Evolutionary conservation across 1,140 invertebrate genomes (phyloP).

Genomic region (Drosophila seguyi): DNA sequence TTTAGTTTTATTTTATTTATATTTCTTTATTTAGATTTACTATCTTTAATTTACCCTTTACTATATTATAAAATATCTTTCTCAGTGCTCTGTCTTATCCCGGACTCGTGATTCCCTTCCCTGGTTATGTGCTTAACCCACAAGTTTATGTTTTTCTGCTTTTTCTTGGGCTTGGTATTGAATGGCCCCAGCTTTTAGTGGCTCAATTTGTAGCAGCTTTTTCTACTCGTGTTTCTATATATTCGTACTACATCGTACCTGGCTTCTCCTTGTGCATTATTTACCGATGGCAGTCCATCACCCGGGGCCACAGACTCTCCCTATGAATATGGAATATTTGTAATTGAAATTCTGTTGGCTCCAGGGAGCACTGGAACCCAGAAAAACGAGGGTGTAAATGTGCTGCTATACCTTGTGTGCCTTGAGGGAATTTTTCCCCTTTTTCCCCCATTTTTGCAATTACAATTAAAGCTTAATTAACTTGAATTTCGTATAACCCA

Average conservation of each 20-base stretch:
- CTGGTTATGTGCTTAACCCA: slow-evolving; percentile 25
- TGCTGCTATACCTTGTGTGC: neutral
- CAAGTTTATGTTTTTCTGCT: slow-evolving; percentile 30
- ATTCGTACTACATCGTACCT: neutral
- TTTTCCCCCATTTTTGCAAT: slow-evolving; percentile 21
- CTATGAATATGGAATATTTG: slow-evolving; percentile 44
- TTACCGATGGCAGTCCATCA: slow-evolving; percentile 44
- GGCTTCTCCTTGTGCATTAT: slow-evolving; percentile 31
- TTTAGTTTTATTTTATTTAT: no score
- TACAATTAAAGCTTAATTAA: slow-evolving; percentile 61
- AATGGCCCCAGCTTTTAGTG: slow-evolving; percentile 27
- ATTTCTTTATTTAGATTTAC: neutral
- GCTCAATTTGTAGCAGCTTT: slow-evolving; percentile 33
- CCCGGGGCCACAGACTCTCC: slow-evolving; percentile 21
- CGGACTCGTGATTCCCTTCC: slow-evolving; percentile 15
- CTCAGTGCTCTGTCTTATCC: slow-evolving; percentile 10
- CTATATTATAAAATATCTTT: no score
- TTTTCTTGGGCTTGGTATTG: slow-evolving; percentile 16
- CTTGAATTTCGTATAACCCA: slow-evolving; percentile 35
- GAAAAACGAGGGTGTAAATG: slow-evolving; percentile 10
- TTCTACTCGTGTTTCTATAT: slow-evolving; percentile 10
- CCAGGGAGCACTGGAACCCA: neutral
- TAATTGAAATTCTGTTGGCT: slow-evolving; percentile 46
- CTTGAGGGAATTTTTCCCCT: slow-evolving; percentile 14
- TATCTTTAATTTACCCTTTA: neutral